Evolutionary conservation across 2,888 invertebrate genomes (phyloP).

Genomic region (Ellobium chinense): DNA sequence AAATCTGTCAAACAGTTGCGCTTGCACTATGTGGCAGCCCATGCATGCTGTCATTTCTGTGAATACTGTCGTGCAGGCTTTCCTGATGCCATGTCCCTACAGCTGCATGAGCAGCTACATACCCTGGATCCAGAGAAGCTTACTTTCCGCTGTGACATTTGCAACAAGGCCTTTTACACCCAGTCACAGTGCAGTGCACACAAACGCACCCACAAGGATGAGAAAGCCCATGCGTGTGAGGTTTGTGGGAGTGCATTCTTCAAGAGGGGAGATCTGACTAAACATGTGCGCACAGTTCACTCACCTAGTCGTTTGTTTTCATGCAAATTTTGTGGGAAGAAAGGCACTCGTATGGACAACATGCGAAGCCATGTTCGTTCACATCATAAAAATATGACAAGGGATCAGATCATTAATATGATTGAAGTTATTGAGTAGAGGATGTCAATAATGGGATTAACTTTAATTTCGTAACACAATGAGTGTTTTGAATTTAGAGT

Average conservation of each 20-base stretch:
- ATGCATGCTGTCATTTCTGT: conserved; percentile 51
- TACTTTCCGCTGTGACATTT: conserved; percentile 54
- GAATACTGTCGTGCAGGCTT: conserved; percentile 53
- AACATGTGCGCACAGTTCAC: conserved; percentile 65
- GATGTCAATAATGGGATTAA: too few species aligned
- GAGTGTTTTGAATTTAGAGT: too few species aligned
- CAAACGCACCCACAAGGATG: conserved; percentile 59
- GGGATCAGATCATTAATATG: conserved; percentile 51
- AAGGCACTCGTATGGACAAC: conserved; percentile 65
- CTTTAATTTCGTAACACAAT: too few species aligned
- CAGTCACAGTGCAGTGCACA: conserved; percentile 60
- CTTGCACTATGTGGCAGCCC: conserved; percentile 49
- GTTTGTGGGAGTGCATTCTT: conserved; percentile 62
- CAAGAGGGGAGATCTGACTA: conserved; percentile 65
- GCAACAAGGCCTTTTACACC: conserved; percentile 55
- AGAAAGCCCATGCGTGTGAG: conserved; percentile 58
- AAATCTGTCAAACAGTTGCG: conserved; percentile 50
- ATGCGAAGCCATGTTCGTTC: conserved; percentile 60
- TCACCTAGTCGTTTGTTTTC: conserved; percentile 57
- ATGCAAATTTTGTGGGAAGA: conserved; percentile 63
- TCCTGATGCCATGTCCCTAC: conserved; percentile 43
- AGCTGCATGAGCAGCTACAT: conserved; percentile 52
- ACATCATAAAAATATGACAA: conserved; percentile 53
- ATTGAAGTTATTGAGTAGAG: conserved; percentile 47
- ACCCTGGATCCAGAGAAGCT: conserved; percentile 45